phyloP scores from a whole-genome alignment of 2,888 invertebrate genomes.

The Diabrotica balteata region DNA sequence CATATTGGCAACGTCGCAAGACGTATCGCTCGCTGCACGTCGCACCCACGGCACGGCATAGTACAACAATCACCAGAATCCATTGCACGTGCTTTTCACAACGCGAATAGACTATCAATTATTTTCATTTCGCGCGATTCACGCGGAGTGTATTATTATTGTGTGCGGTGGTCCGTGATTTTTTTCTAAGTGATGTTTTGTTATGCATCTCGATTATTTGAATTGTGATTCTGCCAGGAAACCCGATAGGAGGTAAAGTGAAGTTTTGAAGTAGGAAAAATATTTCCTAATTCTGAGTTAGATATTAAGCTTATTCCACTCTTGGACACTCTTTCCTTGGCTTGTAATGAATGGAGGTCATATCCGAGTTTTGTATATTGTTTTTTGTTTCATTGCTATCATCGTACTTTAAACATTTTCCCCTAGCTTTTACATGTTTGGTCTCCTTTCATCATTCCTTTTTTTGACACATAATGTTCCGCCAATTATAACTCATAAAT shows the following conservation, averaged over 20 bases:
- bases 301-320: too few species aligned
- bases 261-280: too few species aligned
- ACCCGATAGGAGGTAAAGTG: neutral
- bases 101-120: conserved; percentile 31
- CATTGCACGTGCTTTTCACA: conserved; percentile 38
- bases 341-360: too few species aligned
- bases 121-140: conserved; percentile 20
- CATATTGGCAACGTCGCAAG: conserved; percentile 25
- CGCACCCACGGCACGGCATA: conserved; percentile 26
- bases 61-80: conserved; percentile 21
- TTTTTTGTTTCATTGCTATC: too few species aligned
- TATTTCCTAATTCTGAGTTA: too few species aligned
- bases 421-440: too few species aligned
- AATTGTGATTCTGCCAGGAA: conserved; percentile 1
- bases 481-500: too few species aligned
- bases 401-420: too few species aligned
- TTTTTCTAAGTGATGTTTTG: conserved; percentile 5
- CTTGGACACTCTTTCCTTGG: too few species aligned
- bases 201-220: conserved; percentile 12
- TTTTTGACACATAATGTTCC: too few species aligned
- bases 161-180: neutral
- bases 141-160: conserved; percentile 1
- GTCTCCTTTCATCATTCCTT: too few species aligned
- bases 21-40: conserved; percentile 15
- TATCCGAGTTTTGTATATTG: too few species aligned